phyloP scores from a whole-genome alignment of 2,797 vertebrate species.

The Muscicapa comitata region DNA sequence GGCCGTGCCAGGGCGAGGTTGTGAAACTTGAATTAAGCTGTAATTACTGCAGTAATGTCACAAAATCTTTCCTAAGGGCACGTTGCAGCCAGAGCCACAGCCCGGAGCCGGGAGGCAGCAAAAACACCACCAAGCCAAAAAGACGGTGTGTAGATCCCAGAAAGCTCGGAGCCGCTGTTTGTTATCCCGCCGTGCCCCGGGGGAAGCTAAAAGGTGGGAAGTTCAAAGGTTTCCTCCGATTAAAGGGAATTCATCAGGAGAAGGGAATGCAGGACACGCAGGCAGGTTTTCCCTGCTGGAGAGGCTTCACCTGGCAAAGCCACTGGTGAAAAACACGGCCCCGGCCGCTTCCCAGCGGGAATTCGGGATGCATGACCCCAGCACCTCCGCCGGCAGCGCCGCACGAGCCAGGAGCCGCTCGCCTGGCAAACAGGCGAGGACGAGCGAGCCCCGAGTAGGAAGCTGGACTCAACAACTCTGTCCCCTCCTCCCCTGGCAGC shows the following conservation, averaged over 20 bases:
- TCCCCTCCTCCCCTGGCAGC: neutral
- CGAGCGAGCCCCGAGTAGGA: neutral
- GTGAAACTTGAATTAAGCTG: slow-evolving; percentile 47
- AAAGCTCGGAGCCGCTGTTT: neutral
- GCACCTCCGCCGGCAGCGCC: neutral
- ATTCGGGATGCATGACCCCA: neutral
- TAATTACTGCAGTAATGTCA: slow-evolving; percentile 39
- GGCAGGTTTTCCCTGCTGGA: neutral
- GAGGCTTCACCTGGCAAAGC: slow-evolving; percentile 10
- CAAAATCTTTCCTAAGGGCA: slow-evolving; percentile 52
- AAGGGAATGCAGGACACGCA: neutral
- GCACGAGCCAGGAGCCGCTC: neutral
- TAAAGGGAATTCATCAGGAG: neutral
- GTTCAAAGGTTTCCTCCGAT: neutral
- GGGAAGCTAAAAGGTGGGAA: neutral
- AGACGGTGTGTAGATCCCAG: neutral
- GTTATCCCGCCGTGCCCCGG: neutral
- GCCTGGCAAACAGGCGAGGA: neutral
- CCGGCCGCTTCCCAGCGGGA: neutral
- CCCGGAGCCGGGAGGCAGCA: neutral
- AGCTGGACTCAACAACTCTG: neutral
- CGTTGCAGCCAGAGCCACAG: slow-evolving; percentile 15
- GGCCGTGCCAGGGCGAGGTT: neutral
- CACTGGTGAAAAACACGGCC: neutral
- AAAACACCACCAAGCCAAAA: neutral